phyloP scores from a whole-genome alignment of 2,888 invertebrate species.

The Andrena trimmerana region DNA sequence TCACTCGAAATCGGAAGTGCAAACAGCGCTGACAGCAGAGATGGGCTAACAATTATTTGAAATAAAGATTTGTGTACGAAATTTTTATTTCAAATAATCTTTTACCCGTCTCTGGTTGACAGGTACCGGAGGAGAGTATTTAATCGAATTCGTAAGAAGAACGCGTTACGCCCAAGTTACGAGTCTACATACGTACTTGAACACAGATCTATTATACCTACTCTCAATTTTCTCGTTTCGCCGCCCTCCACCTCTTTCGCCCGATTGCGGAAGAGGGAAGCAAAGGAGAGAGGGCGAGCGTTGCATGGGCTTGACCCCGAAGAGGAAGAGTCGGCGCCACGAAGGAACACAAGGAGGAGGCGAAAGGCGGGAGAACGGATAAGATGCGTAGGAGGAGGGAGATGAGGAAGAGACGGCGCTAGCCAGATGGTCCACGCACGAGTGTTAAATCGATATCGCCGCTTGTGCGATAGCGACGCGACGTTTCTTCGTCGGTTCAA shows the following conservation, averaged over 20 bases:
- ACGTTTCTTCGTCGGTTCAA: neutral
- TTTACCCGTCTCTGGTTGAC: no score
- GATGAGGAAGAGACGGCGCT: conserved; percentile 58
- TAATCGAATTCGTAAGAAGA: no score
- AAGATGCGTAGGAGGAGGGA: conserved; percentile 9
- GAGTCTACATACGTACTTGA: neutral
- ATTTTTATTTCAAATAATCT: no score
- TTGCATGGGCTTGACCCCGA: neutral
- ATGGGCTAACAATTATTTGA: no score
- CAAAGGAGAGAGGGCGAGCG: neutral
- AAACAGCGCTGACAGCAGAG: no score
- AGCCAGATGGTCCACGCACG: conserved; percentile 67
- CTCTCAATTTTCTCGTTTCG: neutral
- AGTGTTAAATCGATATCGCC: conserved; percentile 22
- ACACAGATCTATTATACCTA: neutral
- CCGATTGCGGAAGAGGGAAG: conserved; percentile 1
- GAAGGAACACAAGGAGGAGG: conserved; percentile 24
- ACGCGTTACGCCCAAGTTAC: neutral
- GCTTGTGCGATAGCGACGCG: neutral
- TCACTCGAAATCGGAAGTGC: neutral
- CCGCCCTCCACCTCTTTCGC: neutral
- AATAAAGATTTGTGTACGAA: no score
- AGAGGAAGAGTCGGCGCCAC: neutral
- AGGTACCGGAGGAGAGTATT: no score
- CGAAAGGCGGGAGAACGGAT: conserved; percentile 20